Evolutionary conservation across 2,888 invertebrate genomes (phyloP), one percentile per base, ranked within the genome.

Genomic region (Spisula solida): DNA sequence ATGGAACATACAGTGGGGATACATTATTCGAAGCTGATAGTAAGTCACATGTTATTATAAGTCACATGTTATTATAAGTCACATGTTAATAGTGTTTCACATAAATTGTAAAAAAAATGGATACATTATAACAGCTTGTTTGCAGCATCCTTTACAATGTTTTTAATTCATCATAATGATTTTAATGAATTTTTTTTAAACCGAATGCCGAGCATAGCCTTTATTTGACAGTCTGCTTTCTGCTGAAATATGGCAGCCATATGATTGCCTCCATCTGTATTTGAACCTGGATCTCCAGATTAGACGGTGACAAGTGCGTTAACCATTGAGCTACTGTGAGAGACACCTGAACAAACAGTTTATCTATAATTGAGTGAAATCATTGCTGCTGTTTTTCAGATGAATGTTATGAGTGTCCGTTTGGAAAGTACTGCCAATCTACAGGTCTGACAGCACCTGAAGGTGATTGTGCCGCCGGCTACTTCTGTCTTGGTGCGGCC

Each of bases 391-490:
- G 2, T 41, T 5, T 82, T 82, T 51, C 81, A 96, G 96, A 41
- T 88, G 94, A 95, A 70, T 96, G 96, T 86, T 86, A 82, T 16
- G 79, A 80, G 20, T 96, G 96, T 92, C 88, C 91, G n/a, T 83
- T 85, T 31, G 95, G 95, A 20, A 91, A 93, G 34, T 96, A 95
- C 92, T 96, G 96, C 86, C 93, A 92, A 86, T 93, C 93, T 2
- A 92, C 94, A 5, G 96, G 96, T 12, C 91, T 95, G 16, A 94
- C 94, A 0, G 91, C 91, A 12, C 92, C 94, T 10, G 94, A 95
- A 66, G 96, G 95, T 1, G 88, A 83, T 18, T 96, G 96, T 91
- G 85, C 86, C 47, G 94, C 96, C 8, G 96, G 96, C n/a, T 96
- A 95, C 90, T 94, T 92, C 89, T 96, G 96, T 89, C 31, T 82